Conservation (phyloP, 2,888 invertebrate genomes). For the Philonicus albiceps region DNA sequence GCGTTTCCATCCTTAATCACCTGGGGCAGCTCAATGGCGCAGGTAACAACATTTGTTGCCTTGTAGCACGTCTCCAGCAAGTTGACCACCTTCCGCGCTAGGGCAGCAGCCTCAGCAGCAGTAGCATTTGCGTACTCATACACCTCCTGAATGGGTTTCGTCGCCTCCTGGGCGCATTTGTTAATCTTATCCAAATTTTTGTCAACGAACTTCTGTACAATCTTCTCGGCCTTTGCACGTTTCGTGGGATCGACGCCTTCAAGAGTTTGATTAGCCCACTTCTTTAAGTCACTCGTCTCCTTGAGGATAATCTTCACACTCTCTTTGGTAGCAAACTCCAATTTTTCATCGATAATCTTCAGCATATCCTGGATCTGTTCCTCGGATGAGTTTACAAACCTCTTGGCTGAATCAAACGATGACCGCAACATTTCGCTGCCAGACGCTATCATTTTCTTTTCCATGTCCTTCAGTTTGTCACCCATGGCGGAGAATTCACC, state of each 20-base stretch:
- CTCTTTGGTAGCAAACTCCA: background rate
- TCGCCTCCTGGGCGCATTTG: slow-evolving; percentile 6
- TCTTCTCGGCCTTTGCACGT: background rate
- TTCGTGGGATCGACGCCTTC: background rate
- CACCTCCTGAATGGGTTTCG: slow-evolving; percentile 19
- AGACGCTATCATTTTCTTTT: background rate
- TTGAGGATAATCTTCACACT: background rate
- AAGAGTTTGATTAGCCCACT: background rate
- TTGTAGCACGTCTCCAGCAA: slow-evolving; percentile 3
- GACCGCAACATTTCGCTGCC: background rate
- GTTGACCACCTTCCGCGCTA: background rate
- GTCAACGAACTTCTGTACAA: background rate
- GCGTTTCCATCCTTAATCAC: slow-evolving; percentile 9
- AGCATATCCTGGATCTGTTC: background rate
- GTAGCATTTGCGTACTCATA: slow-evolving; percentile 10
- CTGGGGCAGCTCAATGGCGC: background rate
- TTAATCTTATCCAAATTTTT: background rate
- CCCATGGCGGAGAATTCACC: background rate
- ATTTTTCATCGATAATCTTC: background rate
- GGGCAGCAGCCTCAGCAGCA: background rate
- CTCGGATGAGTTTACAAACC: background rate
- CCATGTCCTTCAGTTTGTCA: background rate
- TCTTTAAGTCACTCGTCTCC: slow-evolving; percentile 5
- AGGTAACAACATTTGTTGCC: background rate
- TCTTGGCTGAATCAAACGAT: background rate